These are phyloP conservation scores for Pterois miles DNA, from an alignment of 2,797 vertebrate genomes.

Conservation along the genomic window DNA sequence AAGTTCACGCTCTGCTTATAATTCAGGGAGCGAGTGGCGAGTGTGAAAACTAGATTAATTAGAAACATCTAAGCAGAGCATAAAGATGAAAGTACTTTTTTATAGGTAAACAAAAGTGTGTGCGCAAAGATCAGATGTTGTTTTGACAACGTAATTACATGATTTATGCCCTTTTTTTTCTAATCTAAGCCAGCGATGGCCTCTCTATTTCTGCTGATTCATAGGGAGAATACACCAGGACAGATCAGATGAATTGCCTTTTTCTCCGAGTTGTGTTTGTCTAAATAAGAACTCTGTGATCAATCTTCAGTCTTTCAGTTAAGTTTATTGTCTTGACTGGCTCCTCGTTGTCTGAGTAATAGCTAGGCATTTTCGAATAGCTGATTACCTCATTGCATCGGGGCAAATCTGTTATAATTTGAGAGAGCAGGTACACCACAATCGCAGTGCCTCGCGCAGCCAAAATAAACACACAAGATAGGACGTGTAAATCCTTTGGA, in stretches of 20 bases:
- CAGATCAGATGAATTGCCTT: slow-evolving; percentile 83
- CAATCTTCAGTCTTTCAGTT: slow-evolving; percentile 82
- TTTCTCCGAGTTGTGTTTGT: slow-evolving; percentile 81
- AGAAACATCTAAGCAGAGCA: slow-evolving; percentile 55
- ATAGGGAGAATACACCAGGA: slow-evolving; percentile 73
- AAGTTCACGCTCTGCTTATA: slow-evolving; percentile 27
- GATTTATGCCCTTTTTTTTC: slow-evolving; percentile 80
- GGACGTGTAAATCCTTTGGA: slow-evolving; percentile 21
- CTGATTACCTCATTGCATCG: slow-evolving; percentile 76
- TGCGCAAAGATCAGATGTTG: slow-evolving; percentile 72
- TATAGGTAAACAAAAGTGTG: slow-evolving; percentile 62
- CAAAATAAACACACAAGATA: slow-evolving; percentile 60
- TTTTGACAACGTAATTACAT: slow-evolving; percentile 82
- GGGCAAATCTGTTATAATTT: slow-evolving; percentile 70
- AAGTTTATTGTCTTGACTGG: slow-evolving; percentile 79
- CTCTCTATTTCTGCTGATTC: slow-evolving; percentile 78
- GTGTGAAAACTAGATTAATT: slow-evolving; percentile 58
- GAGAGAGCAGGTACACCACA: slow-evolving; percentile 62
- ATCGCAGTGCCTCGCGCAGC: slow-evolving; percentile 32
- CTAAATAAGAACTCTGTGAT: slow-evolving; percentile 84
- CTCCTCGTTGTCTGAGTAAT: slow-evolving; percentile 81
- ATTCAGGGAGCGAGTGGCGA: slow-evolving; percentile 21
- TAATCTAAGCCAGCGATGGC: slow-evolving; percentile 70
- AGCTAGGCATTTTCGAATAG: slow-evolving; percentile 69
- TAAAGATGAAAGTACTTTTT: slow-evolving; percentile 63